A percentile compares a stretch with the other conserved stretches of the same genome.
phyloP scores from a whole-genome alignment of 1,140 invertebrate genomes.

The Papilio polyxenes region DNA sequence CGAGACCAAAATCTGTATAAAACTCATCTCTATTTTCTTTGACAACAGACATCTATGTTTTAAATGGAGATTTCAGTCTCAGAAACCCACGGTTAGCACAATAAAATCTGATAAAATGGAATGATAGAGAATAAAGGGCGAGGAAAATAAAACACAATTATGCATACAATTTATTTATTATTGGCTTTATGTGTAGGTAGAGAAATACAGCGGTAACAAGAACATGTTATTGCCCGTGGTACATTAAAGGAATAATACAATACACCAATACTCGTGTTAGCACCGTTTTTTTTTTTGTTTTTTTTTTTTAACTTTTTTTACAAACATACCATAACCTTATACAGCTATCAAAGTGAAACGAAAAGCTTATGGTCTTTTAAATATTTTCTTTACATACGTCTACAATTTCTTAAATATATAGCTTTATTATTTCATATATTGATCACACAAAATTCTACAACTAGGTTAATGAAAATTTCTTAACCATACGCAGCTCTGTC shows the following conservation, averaged over 20 bases:
- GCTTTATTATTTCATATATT: constrained; percentile 62
- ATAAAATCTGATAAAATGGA: too few species aligned
- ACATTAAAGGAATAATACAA: constrained; percentile 66
- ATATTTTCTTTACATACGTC: constrained; percentile 57
- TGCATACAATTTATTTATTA: constrained; percentile 71
- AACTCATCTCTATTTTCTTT: too few species aligned
- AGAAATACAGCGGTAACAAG: constrained; percentile 71
- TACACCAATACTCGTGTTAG: constrained; percentile 76
- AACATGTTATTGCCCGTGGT: constrained; percentile 65
- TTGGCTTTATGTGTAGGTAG: constrained; percentile 67
- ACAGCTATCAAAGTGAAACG: constrained; percentile 69
- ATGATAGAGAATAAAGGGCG: constrained; percentile 7
- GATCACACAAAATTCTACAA: constrained; percentile 66
- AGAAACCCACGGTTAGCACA: too few species aligned
- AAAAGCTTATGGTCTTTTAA: constrained; percentile 71
- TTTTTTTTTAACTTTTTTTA: constrained; percentile 64
- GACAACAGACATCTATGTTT: too few species aligned
- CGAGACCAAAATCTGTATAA: too few species aligned
- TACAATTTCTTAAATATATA: constrained; percentile 65
- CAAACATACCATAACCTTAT: constrained; percentile 73
- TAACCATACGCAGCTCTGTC: constrained; percentile 21
- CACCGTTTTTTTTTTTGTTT: constrained; percentile 76
- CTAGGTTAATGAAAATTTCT: constrained; percentile 55
- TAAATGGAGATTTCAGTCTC: too few species aligned
- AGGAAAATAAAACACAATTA: constrained; percentile 47